Evolutionary conservation across 2,888 invertebrate species (phyloP).

Genomic region (Drosophila neonasuta): DNA sequence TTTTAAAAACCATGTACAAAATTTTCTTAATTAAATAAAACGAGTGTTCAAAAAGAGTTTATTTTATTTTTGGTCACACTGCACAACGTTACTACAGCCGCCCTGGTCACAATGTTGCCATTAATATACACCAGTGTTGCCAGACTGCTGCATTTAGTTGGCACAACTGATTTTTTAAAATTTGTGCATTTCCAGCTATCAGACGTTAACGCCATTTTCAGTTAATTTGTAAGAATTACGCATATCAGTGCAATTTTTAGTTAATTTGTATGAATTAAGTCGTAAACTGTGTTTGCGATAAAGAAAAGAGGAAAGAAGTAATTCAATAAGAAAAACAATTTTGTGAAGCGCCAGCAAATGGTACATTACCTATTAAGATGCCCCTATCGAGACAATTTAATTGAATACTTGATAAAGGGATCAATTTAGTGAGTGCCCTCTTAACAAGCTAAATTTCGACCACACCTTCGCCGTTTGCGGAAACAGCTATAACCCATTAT

Average conservation of each 20-base stretch:
- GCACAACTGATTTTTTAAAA: not conserved
- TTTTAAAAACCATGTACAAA: not conserved
- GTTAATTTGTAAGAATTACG: not conserved
- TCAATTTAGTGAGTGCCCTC: conserved; percentile 20
- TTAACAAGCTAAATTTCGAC: conserved; percentile 13
- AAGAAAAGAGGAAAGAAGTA: not conserved
- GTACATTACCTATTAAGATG: not conserved
- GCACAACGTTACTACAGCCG: conserved; percentile 16
- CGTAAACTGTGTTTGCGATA: not conserved
- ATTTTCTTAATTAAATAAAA: too few relatives aligned
- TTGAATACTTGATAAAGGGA: conserved; percentile 11
- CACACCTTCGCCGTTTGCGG: conserved; percentile 30
- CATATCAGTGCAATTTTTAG: not conserved
- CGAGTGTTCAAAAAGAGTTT: too few relatives aligned
- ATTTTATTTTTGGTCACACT: not conserved
- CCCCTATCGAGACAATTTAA: conserved; percentile 2
- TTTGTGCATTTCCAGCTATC: not conserved
- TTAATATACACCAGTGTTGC: conserved; percentile 8
- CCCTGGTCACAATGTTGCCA: conserved; percentile 30
- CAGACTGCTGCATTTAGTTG: not conserved
- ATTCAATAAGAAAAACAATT: not conserved
- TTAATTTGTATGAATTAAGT: not conserved
- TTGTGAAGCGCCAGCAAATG: not conserved
- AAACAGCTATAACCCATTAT: conserved; percentile 42
- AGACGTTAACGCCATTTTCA: not conserved